These are phyloP conservation scores for Rhinella marina DNA, from an alignment of 2,797 vertebrate genomes.

Conservation along the genomic window DNA sequence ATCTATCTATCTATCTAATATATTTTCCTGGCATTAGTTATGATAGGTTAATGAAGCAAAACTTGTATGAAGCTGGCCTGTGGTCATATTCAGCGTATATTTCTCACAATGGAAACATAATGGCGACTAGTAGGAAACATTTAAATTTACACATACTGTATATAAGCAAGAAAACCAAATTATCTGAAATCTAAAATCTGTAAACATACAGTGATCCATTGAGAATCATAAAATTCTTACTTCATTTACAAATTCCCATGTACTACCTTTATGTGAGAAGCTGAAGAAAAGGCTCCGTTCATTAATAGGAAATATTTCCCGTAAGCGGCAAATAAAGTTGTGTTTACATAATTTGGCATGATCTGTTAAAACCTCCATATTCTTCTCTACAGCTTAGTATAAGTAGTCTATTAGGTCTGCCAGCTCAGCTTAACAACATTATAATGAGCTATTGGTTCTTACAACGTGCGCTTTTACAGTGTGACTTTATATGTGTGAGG, in stretches of 20 bases:
- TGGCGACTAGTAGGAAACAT: background rate
- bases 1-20: too few species aligned
- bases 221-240: constrained; percentile 26
- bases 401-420: constrained; percentile 57
- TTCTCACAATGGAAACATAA: background rate
- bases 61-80: background rate
- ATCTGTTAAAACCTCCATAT: constrained; percentile 66
- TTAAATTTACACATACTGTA: background rate
- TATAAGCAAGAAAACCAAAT: constrained; percentile 1
- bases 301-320: constrained; percentile 71
- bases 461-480: background rate
- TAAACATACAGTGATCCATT: background rate
- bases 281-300: constrained; percentile 63
- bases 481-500: background rate
- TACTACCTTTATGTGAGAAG: constrained; percentile 66
- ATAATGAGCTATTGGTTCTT: constrained; percentile 21
- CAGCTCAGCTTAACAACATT: constrained; percentile 63
- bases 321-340: constrained; percentile 67
- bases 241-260: constrained; percentile 61
- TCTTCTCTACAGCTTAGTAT: constrained; percentile 60
- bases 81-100: background rate
- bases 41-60: too few species aligned
- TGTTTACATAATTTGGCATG: constrained; percentile 63
- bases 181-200: background rate
- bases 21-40: too few species aligned